Evolutionary conservation across 2,797 vertebrate species (phyloP), one percentile per base, ranked within the genome.

Genomic region (Argentina silus): DNA sequence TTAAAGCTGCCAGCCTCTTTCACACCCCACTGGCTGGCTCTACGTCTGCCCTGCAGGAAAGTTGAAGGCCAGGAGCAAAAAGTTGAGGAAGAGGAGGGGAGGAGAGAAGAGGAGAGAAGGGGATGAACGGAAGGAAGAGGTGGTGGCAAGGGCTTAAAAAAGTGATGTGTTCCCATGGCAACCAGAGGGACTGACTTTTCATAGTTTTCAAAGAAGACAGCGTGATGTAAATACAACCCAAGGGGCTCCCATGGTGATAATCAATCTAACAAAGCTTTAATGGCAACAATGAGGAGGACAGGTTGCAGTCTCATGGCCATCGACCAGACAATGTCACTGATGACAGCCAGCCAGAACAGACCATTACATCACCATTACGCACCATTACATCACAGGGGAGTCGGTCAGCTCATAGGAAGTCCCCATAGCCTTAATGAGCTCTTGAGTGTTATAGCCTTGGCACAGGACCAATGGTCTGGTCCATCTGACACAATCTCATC

Each of bases 201-300:
- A 7, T 1, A 42, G 23, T 42, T 61, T 42, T 10, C 1, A 0
- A 19, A 7, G 42, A 6, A 47, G 43, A 64, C 17, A 3, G 10
- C 4, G 43, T 48, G 72, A 23, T 75, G 74, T 78, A 81, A 88
- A 60, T 71, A 69, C 76, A 85, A 82, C 76, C 77, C 86, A 79
- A 36, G 85, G 78, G 65, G 59, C 71, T 84, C 82, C 81, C 86
- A 5, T 70, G 82, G 78, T 70, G 69, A 85, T 83, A 86, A 90
- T 89, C 81, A 81, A 81, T 85, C 81, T 80, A 78, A 79, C 77
- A 81, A 70, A 74, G 81, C 82, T 81, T 84, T 78, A 86, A 80
- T 73, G 70, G 77, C 78, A 50, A 64, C 75, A 44, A 81, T 42
- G 8, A 82, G 69, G 76, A 81, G 79, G 73, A 75, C 74, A 79